These are phyloP conservation scores for Agrenia bidenticulata DNA, from an alignment of 2,888 invertebrate genomes.

Conservation along the genomic window DNA sequence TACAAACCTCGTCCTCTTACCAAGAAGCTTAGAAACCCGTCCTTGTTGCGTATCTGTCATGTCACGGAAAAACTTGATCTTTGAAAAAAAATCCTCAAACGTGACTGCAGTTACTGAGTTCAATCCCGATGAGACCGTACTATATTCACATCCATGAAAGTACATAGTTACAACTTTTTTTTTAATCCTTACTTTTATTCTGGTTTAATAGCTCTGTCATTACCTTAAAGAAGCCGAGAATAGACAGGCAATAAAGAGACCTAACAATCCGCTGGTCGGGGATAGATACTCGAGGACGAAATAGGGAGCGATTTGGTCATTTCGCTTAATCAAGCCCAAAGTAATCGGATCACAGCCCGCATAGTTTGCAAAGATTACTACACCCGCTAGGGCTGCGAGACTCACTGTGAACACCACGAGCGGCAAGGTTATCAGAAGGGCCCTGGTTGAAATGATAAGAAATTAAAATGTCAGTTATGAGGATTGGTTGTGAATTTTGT, in stretches of 20 bases:
- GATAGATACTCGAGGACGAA: slow-evolving; percentile 58
- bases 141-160: slow-evolving; percentile 37
- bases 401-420: slow-evolving; percentile 45
- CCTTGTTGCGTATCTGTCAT: slow-evolving; percentile 41
- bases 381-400: slow-evolving; percentile 44
- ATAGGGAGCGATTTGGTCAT: slow-evolving; percentile 55
- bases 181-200: no score
- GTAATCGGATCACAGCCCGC: slow-evolving; percentile 55
- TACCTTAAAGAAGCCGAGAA: slow-evolving; percentile 58
- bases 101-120: slow-evolving; percentile 54
- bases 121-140: slow-evolving; percentile 53
- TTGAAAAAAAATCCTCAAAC: slow-evolving; percentile 53
- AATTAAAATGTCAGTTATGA: no score
- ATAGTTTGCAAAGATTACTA: slow-evolving; percentile 56
- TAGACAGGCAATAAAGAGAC: slow-evolving; percentile 59
- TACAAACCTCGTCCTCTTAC: slow-evolving; percentile 48
- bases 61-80: slow-evolving; percentile 27
- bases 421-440: slow-evolving; percentile 46
- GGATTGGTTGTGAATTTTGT: no score
- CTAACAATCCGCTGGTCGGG: slow-evolving; percentile 57
- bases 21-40: slow-evolving; percentile 42
- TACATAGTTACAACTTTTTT: no score
- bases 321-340: slow-evolving; percentile 49
- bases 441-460: slow-evolving; percentile 21
- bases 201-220: neutral